Evolutionary conservation across 2,797 vertebrate species (phyloP), one percentile per base, ranked within the genome.

Genomic region (Potorous gilbertii): DNA sequence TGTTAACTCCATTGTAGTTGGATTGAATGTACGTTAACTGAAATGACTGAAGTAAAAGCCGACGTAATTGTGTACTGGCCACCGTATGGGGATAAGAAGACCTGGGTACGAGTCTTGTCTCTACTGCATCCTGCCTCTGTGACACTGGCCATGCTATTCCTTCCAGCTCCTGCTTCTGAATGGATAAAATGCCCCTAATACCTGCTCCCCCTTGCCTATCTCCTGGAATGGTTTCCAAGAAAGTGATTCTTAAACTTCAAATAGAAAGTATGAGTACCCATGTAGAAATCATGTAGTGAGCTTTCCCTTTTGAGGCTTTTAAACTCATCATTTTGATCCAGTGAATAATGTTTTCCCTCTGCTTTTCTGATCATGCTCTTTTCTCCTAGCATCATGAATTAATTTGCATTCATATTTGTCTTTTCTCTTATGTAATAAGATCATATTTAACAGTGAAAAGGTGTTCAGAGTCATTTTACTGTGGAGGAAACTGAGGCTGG

Each of bases 301-400:
- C 2, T 21, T 81, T 81, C 5, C n/a, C 9, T 81, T 81, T 81
- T 24, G 40, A 81, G 66, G 18, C 66, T 81, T 40, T 81, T 46
- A 24, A 81, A 24, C 2, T 21, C 3, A 81, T 81, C n/a, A 40
- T 46, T 81, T 81, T 46, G 66, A 46, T 81, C 21, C 66, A 46
- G 2, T 46, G 8, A 81, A 81, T 40, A 5, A 24, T 40, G 18
- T 3, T 81, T 66, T 27, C 40, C 40, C 74, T 18, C 9, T 4
- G 4, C 3, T 46, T 81, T 50, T 11, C 40, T 87, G 40, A 46
- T 46, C 24, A 27, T 87, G 27, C 9, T 50, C 40, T 21, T 31
- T 90, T 95, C 54, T 90, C 21, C 11, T 28, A 91, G 55, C 93
- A 81, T 94, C n/a, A 56, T 59, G 56, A 95, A 34, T 34, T 34